These are phyloP conservation scores for Isichthys henryi DNA, from an alignment of 2,113 vertebrate species.

Conservation along the genomic window DNA sequence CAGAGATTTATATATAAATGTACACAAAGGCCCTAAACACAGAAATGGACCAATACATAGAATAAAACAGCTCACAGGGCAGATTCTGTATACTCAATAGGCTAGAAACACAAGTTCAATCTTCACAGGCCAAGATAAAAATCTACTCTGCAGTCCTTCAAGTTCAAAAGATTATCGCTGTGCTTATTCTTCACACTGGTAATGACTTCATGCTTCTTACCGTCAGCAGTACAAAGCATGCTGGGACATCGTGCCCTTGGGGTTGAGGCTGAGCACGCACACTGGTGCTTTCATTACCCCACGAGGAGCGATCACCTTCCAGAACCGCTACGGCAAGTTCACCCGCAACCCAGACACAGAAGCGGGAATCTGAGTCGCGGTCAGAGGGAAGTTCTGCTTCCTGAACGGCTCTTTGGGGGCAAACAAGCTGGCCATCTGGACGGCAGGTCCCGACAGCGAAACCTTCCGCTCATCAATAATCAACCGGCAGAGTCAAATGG, in stretches of 20 bases:
- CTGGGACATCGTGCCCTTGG: neutral
- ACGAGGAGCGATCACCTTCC: neutral
- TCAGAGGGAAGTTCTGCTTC: neutral
- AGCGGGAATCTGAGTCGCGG: neutral
- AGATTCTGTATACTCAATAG: neutral
- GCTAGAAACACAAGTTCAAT: neutral
- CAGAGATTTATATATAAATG: neutral
- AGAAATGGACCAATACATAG: neutral
- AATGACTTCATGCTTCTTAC: neutral
- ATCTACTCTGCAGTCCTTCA: neutral
- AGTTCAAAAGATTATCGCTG: neutral
- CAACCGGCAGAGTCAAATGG: neutral
- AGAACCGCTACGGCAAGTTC: neutral
- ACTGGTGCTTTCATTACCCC: neutral
- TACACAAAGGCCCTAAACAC: neutral
- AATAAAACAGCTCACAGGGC: neutral
- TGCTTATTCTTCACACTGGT: neutral
- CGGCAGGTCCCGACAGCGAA: neutral
- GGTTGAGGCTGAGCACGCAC: neutral
- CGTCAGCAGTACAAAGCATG: neutral
- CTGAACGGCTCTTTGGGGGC: neutral
- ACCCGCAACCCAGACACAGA: neutral
- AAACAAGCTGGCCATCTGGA: neutral
- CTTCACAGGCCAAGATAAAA: neutral
- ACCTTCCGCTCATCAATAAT: neutral